Base-by-base conservation (phyloP, 2,113 vertebrate genomes). In the Danionella cerebrum region DNA sequence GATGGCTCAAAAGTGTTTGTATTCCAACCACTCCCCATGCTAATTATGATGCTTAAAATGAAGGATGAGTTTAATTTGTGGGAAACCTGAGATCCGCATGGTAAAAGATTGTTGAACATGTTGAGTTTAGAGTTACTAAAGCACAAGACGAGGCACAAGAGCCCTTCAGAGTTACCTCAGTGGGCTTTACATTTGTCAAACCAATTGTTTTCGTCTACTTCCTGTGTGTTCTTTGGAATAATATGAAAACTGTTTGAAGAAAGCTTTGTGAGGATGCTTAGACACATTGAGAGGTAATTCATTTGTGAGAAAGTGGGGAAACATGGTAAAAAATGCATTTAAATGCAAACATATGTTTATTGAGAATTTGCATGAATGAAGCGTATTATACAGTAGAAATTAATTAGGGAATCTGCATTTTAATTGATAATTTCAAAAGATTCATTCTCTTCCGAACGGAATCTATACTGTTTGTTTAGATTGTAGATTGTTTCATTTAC, bases 41-140 rank as follows among this genome's bases (percentile, higher is more conserved):
- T 75, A 42, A 75, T 75, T 62, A 70, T 63, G 41, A 63, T 67
- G 63, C 29, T 75, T 66, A 54, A 60, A 39, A 54, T 70, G 67
- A 74, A 62, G 24, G 33, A 70, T 74, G 62, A 71, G 25, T 67
- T 75, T 75, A 39, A 75, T 71, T 70, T 71, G 67, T 62, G 25
- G 54, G 65, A 78, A 79, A 78, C 73, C 65, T 67, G 24, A 68
- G 70, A 72, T 54, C 60, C 51, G 73, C 45, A 67, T 80, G 71
- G 78, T 71, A 71, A 70, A 52, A 68, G 42, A 42, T 58, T 38
- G 52, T 63, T 51, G 24, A 67, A 31, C 27, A 69, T 6, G 12
- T 29, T 36, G 35, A 45, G 54, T 39, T 35, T 52, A 47, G 47
- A 18, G 52, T 64, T 38, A 25, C 24, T 55, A 53, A 48, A 57